Evolutionary conservation across 2,797 vertebrate species (phyloP), one percentile per base, ranked within the genome.

Genomic region (Pipistrellus pygmaeus): DNA sequence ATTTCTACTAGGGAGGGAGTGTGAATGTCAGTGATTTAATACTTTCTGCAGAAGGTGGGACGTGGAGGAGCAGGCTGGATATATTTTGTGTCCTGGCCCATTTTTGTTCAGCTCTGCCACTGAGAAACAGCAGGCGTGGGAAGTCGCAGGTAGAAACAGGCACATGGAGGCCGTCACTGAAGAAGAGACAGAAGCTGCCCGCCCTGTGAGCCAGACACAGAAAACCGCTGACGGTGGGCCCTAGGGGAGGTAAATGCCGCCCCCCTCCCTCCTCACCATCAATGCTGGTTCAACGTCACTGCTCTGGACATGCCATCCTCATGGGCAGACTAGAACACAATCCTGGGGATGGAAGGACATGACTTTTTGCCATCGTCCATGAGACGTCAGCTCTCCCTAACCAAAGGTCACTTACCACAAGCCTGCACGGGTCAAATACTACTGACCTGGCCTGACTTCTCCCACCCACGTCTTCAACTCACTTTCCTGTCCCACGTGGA

Each of bases 221-320:
- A 11, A 8, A 10, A 4, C 2, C 27, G 13, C 3, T 14, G 38
- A 13, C 44, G n/a, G 44, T 4, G 1, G 12, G 13, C 20, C 76
- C 51, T 27, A 8, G 8, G 8, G 17, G 57, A 5, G 6, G 32
- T 23, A 3, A n/a, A 13, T 2, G n/a, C 14, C 1, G 0, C 5
- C 30, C 4, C 7, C 53, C 1, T 1, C 32, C 11, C 21, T 8
- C 12, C 44, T 35, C 18, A 5, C 27, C 30, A 1, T 4, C 27
- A 41, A 55, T 4, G 14, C 18, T 3, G 6, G 44, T 3, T 18
- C 25, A 25, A 3, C 0, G 35, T 21, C 46, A 27, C 3, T 8
- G 1, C 35, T 66, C 7, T 3, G 12, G n/a, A 60, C 23, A 1
- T 6, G 46, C 17, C 8, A 21, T 11, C 12, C 57, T 27, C 14